These are phyloP conservation scores for Euplexia lucipara DNA, from an alignment of 2,888 invertebrate species.

Conservation along the genomic window DNA sequence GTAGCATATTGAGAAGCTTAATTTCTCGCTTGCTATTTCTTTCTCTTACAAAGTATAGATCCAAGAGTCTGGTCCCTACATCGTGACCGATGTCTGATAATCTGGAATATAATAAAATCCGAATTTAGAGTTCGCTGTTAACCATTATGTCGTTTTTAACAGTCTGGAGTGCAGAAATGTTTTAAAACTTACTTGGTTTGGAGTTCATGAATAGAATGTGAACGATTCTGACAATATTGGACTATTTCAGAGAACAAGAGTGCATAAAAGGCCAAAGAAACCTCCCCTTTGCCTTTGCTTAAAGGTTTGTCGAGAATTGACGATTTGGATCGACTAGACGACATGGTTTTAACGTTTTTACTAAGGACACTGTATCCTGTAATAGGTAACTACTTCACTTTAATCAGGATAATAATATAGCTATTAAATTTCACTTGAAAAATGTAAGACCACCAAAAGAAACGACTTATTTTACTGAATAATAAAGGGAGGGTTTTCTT, in stretches of 20 bases:
- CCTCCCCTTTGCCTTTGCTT: conserved; percentile 97
- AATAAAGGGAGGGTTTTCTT: not conserved
- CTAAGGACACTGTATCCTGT: not conserved
- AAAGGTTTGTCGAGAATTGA: conserved; percentile 97
- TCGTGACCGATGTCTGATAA: conserved; percentile 98
- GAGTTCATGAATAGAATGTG: conserved; percentile 98
- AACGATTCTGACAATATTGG: conserved; percentile 99
- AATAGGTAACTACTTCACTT: not conserved
- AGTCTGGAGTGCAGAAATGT: not conserved
- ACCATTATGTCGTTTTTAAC: not conserved
- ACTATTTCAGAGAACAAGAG: conserved; percentile 99
- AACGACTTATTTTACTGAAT: conserved; percentile 7
- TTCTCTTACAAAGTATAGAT: conserved; percentile 98
- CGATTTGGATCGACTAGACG: conserved; percentile 92
- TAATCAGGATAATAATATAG: not conserved
- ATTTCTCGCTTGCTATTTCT: conserved; percentile 98
- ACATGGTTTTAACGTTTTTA: conserved; percentile 71
- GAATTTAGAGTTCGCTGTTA: not conserved
- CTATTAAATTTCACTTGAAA: conserved; percentile 8
- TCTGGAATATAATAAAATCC: conserved; percentile 85
- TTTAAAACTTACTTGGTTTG: conserved; percentile 95
- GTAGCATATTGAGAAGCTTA: conserved; percentile 97
- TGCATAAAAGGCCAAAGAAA: conserved; percentile 98
- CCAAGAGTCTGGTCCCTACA: conserved; percentile 98
- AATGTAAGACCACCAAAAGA: conserved; percentile 18